Conservation (phyloP, 2,888 invertebrate species). For the Polymixis flavicincta region DNA sequence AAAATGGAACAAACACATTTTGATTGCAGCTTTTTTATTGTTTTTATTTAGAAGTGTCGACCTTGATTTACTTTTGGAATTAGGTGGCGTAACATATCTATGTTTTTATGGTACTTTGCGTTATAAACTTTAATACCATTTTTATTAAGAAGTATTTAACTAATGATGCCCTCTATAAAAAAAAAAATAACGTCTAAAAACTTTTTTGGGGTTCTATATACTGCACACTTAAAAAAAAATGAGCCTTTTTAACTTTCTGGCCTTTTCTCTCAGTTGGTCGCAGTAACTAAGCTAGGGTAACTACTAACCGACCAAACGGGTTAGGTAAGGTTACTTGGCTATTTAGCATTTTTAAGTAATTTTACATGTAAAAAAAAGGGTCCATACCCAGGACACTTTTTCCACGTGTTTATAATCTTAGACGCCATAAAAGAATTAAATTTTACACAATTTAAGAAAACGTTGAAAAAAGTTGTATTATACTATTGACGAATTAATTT, state of each 20-base stretch:
- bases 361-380: too few species aligned
- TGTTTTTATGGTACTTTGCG: conserved; percentile 13
- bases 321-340: not conserved
- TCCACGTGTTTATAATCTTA: too few species aligned
- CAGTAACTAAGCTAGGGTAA: not conserved
- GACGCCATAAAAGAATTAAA: too few species aligned
- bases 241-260: not conserved
- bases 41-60: conserved; percentile 4
- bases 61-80: conserved; percentile 11
- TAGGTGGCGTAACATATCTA: conserved; percentile 21
- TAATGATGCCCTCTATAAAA: not conserved
- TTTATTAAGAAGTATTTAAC: not conserved
- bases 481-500: too few species aligned
- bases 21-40: conserved; percentile 16
- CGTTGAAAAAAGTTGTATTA: too few species aligned
- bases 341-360: not conserved
- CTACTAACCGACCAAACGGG: too few species aligned
- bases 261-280: not conserved
- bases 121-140: not conserved
- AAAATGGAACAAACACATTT: conserved; percentile 13
- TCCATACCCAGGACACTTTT: too few species aligned
- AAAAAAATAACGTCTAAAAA: not conserved
- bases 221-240: not conserved
- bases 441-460: too few species aligned
- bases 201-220: not conserved